phyloP scores from a whole-genome alignment of 2,797 vertebrate species.

The Coendou prehensilis region DNA sequence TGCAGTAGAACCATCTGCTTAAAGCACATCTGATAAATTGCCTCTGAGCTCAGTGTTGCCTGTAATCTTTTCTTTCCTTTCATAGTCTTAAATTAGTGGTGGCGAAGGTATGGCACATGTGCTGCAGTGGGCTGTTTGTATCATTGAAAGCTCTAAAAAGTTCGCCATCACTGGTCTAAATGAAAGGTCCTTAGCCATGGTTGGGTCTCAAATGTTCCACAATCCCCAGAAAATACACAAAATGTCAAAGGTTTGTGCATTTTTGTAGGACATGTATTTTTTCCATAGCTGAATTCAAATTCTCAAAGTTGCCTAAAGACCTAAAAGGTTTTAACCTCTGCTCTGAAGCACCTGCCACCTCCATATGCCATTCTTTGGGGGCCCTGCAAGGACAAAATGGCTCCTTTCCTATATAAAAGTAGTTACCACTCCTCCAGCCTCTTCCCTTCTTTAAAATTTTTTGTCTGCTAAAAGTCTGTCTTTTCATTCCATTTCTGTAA shows the following conservation, averaged over 20 bases:
- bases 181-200: background rate
- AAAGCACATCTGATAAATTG: background rate
- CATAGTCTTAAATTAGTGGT: background rate
- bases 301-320: conserved; percentile 30
- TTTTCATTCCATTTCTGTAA: conserved; percentile 38
- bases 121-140: background rate
- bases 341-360: background rate
- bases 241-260: background rate
- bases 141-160: background rate
- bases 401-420: background rate
- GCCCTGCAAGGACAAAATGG: background rate
- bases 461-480: background rate
- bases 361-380: background rate
- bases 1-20: background rate
- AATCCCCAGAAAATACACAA: background rate
- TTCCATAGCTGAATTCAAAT: conserved; percentile 17
- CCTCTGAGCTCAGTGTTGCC: background rate
- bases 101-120: background rate
- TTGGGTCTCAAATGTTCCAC: background rate
- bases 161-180: background rate
- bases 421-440: background rate
- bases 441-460: background rate
- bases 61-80: background rate
- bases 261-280: conserved; percentile 49
- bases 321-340: background rate